Conservation (phyloP, 1,140 invertebrate species). For the Scylla paramamosain region DNA sequence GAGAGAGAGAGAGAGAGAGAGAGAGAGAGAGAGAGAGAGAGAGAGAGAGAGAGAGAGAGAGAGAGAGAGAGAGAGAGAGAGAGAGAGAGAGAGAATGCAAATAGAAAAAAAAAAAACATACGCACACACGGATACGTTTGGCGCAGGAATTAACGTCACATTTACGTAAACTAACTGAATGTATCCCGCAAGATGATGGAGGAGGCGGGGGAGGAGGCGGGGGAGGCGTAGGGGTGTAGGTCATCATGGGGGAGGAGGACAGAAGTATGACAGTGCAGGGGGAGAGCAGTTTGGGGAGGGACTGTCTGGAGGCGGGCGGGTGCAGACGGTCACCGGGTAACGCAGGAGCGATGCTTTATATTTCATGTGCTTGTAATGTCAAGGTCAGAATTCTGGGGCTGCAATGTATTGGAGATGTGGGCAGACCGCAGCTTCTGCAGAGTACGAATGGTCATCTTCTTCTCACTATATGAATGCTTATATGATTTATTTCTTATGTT, state of each 20-base stretch:
- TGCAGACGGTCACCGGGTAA: neutral
- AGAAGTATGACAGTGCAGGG: neutral
- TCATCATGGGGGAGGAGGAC: neutral
- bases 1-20: slow-evolving; percentile 20
- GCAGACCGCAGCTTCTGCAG: neutral
- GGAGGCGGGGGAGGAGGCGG: neutral
- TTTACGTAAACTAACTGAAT: no score
- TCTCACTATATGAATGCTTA: neutral
- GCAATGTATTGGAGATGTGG: neutral
- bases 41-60: slow-evolving; percentile 20
- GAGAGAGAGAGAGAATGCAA: neutral
- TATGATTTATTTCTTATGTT: neutral
- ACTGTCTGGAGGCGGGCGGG: neutral
- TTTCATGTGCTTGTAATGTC: neutral
- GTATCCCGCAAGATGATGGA: neutral
- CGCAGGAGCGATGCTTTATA: neutral
- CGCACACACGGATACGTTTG: neutral
- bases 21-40: slow-evolving; percentile 20
- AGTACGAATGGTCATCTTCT: neutral
- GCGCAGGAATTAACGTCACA: no score
- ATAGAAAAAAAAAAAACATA: neutral
- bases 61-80: neutral
- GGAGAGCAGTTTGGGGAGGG: neutral
- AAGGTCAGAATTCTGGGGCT: neutral
- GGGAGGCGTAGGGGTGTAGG: neutral